These are phyloP conservation scores for Plectropomus leopardus DNA, from an alignment of 2,113 vertebrate genomes.

Conservation along the genomic window DNA sequence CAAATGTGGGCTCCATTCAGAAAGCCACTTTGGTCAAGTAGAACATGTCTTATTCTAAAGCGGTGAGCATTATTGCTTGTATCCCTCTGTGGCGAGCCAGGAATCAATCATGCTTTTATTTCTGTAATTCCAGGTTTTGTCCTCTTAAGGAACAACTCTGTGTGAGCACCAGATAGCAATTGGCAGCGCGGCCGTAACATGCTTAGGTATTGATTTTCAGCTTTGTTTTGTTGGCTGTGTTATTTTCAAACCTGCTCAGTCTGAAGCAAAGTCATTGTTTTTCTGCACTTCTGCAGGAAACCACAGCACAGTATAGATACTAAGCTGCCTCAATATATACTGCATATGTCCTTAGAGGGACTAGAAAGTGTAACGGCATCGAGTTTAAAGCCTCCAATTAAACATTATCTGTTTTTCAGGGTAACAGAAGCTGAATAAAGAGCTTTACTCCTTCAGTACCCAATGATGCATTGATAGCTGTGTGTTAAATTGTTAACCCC, in stretches of 20 bases:
- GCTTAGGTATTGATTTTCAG: constrained; percentile 66
- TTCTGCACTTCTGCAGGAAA: constrained; percentile 22
- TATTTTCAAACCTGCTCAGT: constrained; percentile 51
- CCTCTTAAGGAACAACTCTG: constrained; percentile 53
- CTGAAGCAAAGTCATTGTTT: constrained; percentile 53
- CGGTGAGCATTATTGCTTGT: constrained; percentile 46
- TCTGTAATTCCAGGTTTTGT: constrained; percentile 63
- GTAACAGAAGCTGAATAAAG: background rate
- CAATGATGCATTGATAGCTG: background rate
- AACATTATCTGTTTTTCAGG: constrained; percentile 3
- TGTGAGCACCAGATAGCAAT: constrained; percentile 37
- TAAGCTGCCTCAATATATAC: constrained; percentile 7
- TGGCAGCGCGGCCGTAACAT: constrained; percentile 23
- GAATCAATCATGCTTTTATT: constrained; percentile 69
- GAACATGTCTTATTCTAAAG: constrained; percentile 45
- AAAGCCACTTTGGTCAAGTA: constrained; percentile 42
- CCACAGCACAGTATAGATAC: constrained; percentile 17
- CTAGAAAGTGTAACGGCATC: constrained; percentile 16
- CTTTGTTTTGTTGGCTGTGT: constrained; percentile 49
- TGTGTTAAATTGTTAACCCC: constrained; percentile 9
- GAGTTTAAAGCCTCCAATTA: constrained; percentile 3
- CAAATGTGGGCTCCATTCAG: constrained; percentile 30
- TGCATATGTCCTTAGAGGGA: background rate
- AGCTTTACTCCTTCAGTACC: background rate
- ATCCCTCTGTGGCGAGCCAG: constrained; percentile 27